Conservation (phyloP, 2,888 invertebrate genomes). For the Orthosia incerta region DNA sequence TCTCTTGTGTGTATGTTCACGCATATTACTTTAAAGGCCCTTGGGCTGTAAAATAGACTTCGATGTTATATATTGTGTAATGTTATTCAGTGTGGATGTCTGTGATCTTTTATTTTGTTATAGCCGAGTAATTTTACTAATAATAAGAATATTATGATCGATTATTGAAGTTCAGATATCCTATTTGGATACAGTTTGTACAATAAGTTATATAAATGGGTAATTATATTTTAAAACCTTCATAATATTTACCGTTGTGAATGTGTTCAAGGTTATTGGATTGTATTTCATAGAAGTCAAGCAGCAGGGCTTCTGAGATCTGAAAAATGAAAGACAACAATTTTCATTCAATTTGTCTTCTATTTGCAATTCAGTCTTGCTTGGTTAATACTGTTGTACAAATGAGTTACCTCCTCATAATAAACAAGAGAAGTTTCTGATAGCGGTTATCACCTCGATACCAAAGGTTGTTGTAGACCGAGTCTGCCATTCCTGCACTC, state of each 20-base stretch:
- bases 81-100: not conserved
- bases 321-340: conserved; percentile 40
- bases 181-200: too few relatives aligned
- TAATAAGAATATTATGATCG: not conserved
- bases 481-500: conserved; percentile 68
- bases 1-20: conserved; percentile 29
- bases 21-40: conserved; percentile 35
- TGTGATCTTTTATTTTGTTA: not conserved
- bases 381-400: not conserved
- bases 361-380: not conserved
- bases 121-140: not conserved
- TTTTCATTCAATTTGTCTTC: too few relatives aligned
- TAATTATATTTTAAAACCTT: not conserved
- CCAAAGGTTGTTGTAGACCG: conserved; percentile 69
- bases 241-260: conserved; percentile 64
- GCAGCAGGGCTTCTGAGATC: conserved; percentile 71
- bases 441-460: conserved; percentile 59
- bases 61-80: not conserved
- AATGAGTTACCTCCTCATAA: conserved; percentile 68
- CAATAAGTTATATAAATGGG: too few relatives aligned
- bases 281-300: conserved; percentile 70
- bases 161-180: not conserved
- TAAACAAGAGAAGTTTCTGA: conserved; percentile 63
- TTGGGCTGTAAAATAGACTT: not conserved
- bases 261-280: conserved; percentile 70